Evolutionary conservation across 2,888 invertebrate species (phyloP).

Genomic region (Ferdinandea cuprea): DNA sequence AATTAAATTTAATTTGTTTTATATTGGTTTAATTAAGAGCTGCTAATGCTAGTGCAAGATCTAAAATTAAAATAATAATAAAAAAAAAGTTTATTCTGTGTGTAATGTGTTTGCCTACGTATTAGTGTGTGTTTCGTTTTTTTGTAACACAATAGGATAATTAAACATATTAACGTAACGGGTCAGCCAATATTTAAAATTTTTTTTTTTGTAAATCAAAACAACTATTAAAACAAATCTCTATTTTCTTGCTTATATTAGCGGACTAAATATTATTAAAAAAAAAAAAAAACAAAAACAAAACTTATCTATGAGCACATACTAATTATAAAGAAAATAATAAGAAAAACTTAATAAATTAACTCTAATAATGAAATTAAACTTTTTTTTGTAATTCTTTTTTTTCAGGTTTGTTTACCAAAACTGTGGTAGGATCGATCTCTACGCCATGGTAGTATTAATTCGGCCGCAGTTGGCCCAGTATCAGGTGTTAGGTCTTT

Average conservation of each 20-base stretch:
- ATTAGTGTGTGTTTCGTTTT: constrained; percentile 32
- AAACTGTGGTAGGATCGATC: constrained; percentile 89
- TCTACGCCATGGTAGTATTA: constrained; percentile 93
- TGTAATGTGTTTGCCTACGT: constrained; percentile 54
- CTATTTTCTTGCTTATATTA: constrained; percentile 53
- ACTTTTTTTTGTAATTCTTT: constrained; percentile 19
- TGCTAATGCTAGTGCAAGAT: constrained; percentile 49
- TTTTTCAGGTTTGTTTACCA: constrained; percentile 84
- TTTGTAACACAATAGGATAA: constrained; percentile 24
- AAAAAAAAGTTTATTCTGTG: constrained; percentile 20
- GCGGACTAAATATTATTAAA: constrained; percentile 46
- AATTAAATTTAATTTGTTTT: constrained; percentile 6
- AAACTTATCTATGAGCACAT: constrained; percentile 54
- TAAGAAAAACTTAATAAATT: constrained; percentile 13
- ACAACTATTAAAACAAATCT: constrained; percentile 42
- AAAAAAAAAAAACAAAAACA: constrained; percentile 19
- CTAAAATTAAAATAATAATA: constrained; percentile 15
- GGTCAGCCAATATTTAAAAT: constrained; percentile 62
- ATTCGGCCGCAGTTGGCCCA: constrained; percentile 90
- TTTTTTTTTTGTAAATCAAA: constrained; percentile 14
- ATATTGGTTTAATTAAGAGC: not conserved
- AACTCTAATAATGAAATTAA: constrained; percentile 13
- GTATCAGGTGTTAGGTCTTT: constrained; percentile 83
- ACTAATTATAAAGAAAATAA: constrained; percentile 31
- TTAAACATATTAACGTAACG: constrained; percentile 39